These are phyloP conservation scores for Bos taurus DNA, from an alignment of 2,113 vertebrate genomes.

Conservation along the genomic window ARS-UCD2.0 NC_037354.1:39312001-39312500, in stretches of 20 bases:
- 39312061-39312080: background rate
- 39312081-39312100: background rate
- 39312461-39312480: background rate
- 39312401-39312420: background rate
- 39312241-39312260: background rate
- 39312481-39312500: background rate
- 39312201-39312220: background rate
- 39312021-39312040: background rate
- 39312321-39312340: background rate
- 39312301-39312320: background rate
- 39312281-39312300: background rate
- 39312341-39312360: background rate
- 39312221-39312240: background rate
- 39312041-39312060: background rate
- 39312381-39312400: background rate
- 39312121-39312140: background rate
- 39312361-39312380: background rate
- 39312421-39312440: background rate
- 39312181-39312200: background rate
- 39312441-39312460: background rate
- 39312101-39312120: background rate
- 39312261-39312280: background rate
- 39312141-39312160: background rate
- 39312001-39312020: background rate
- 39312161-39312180: background rate